These are phyloP conservation scores for Arizona elegans DNA, from an alignment of 2,113 vertebrate genomes.

Conservation along the genomic window DNA sequence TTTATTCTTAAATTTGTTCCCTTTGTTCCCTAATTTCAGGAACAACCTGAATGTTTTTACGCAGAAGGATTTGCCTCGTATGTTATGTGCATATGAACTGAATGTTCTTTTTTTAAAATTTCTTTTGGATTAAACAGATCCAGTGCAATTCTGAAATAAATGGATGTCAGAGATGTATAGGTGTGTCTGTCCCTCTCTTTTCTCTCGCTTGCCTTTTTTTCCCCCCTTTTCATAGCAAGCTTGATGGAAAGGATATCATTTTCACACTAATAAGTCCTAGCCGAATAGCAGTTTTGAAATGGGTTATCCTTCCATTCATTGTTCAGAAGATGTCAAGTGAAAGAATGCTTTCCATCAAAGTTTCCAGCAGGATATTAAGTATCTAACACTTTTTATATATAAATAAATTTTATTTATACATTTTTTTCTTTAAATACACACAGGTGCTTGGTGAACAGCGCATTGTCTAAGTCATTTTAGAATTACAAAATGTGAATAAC, in stretches of 20 bases:
- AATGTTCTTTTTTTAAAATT: constrained; percentile 53
- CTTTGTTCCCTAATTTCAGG: constrained; percentile 44
- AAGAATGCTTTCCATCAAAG: not conserved
- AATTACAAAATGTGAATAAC: too few species aligned
- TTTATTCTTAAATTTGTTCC: constrained; percentile 55
- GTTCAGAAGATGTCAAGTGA: not conserved
- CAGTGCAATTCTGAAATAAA: constrained; percentile 54
- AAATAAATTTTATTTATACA: too few species aligned
- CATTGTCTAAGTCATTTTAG: too few species aligned
- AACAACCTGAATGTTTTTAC: constrained; percentile 21
- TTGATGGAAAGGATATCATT: constrained; percentile 25
- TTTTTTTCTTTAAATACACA: too few species aligned
- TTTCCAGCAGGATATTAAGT: not conserved
- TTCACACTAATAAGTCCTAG: constrained; percentile 7
- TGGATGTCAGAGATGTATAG: constrained; percentile 49
- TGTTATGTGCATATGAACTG: constrained; percentile 51
- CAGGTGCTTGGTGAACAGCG: too few species aligned
- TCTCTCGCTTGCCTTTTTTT: not conserved
- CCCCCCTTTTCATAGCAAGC: not conserved
- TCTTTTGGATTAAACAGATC: constrained; percentile 59
- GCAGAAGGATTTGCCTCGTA: constrained; percentile 17
- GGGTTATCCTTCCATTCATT: constrained; percentile 32
- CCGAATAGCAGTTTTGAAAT: not conserved
- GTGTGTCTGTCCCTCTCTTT: not conserved
- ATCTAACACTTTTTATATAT: not conserved